Base-by-base conservation (phyloP, 2,888 invertebrate species). In the Scaeva pyrastri region DNA sequence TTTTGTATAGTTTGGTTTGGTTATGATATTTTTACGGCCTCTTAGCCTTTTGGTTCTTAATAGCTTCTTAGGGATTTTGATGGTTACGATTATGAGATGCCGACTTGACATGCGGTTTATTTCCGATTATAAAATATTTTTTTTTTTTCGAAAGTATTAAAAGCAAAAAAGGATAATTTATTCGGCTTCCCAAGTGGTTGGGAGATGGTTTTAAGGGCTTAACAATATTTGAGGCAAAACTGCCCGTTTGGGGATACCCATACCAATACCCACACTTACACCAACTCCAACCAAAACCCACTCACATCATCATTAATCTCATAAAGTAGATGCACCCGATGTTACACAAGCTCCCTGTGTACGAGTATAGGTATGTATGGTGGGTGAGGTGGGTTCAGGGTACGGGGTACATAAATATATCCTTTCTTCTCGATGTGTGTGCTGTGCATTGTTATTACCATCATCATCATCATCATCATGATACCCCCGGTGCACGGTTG, bases 11-110 rank as follows among this genome's bases (percentile, higher is more conserved):
- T 78, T 31, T 70, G 64, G 31, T 12, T 11, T 39, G 52, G 19
- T 64, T 85, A 41, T 68, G 48, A 60, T 72, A 43, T 76, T 85
- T 76, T 68, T 80, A 72, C 68, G 71, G 64, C 43, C 56, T 79
- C 52, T 75, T 75, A 26, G 70, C 41, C 39, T 45, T 31, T 31
- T 26, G 72, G 66, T 48, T 45, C 52, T 79, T 80, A 79, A 84
- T 75, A 68, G 76, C 64, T 72, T 76, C 68, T 66, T 50, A 62
- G 21, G 39, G 19, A 31, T 36, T 75, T 55, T 14, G 72, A 60
- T 76, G 45, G 21, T 75, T 55, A 73, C 48, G 68, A 70, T 52
- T 48, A 55, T 68, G 39, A n/a, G n/a, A 41, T 71, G 48, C 23
- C 39, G 71, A n/a, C 23, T 48, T 56, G 55, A 60, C 19, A 56